Percentiles rank a stretch among this genome's conserved stretches.
These are phyloP conservation scores for Pycnomerus fuliginosus DNA, from an alignment of 2,888 invertebrate species.

Conservation along the genomic window DNA sequence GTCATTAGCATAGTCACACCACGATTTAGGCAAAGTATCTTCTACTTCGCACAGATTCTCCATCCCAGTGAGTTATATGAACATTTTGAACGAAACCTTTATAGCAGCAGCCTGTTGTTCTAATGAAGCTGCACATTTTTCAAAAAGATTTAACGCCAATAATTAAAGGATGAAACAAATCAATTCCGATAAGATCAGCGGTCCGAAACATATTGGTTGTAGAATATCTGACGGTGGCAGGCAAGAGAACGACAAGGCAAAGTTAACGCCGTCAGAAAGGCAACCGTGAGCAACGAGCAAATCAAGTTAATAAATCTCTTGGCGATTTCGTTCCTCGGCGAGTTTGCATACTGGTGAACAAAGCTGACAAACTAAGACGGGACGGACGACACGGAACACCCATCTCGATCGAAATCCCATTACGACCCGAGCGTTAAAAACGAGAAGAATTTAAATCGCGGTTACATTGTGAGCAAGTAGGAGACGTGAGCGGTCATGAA, in stretches of 20 bases:
- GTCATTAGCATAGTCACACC: too few relatives aligned
- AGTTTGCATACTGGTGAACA: constrained; percentile 35
- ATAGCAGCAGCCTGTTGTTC: too few relatives aligned
- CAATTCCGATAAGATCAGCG: not conserved
- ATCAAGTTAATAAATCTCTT: constrained; percentile 32
- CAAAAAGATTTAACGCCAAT: too few relatives aligned
- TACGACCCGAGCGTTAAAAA: constrained; percentile 43
- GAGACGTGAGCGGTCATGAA: constrained; percentile 28
- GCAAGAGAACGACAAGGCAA: not conserved
- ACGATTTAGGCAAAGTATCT: too few relatives aligned
- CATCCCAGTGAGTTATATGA: too few relatives aligned
- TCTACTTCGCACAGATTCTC: too few relatives aligned
- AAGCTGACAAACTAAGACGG: constrained; percentile 43
- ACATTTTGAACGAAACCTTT: too few relatives aligned
- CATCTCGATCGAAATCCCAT: constrained; percentile 47
- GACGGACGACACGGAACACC: constrained; percentile 46
- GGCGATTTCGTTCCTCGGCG: constrained; percentile 27
- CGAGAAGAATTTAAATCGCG: constrained; percentile 43
- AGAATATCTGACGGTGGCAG: not conserved
- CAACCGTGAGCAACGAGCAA: constrained; percentile 16
- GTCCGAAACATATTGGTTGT: not conserved
- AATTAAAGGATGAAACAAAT: not conserved
- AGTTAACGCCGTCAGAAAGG: too few relatives aligned
- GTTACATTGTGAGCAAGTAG: constrained; percentile 28
- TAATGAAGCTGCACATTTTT: too few relatives aligned